phyloP scores from a whole-genome alignment of 2,797 vertebrate genomes.

The Gymnocypris eckloni region DNA sequence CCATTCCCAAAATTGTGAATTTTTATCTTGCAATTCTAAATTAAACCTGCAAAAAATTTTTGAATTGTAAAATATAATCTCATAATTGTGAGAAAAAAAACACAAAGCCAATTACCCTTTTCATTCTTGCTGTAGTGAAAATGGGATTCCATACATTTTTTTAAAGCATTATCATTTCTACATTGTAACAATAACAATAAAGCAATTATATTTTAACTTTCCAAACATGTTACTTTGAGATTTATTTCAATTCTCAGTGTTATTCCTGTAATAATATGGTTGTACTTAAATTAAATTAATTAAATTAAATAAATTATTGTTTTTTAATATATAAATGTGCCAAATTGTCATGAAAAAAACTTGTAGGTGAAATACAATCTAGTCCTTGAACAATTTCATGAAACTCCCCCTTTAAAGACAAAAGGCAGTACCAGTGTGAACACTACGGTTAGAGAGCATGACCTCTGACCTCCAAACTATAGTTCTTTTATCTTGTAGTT shows the following conservation, averaged over 20 bases:
- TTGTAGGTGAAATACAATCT: background rate
- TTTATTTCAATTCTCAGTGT: background rate
- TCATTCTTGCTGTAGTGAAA: too few species aligned
- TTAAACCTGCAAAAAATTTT: background rate
- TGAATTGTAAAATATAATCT: background rate
- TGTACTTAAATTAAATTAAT: background rate
- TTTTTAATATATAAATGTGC: background rate
- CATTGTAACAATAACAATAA: background rate
- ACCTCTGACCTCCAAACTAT: background rate
- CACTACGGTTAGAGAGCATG: background rate
- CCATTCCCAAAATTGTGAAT: too few species aligned
- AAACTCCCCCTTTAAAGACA: constrained; percentile 2
- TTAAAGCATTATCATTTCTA: background rate
- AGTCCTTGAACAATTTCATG: background rate
- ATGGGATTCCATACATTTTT: background rate
- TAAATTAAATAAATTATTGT: background rate
- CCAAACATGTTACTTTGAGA: background rate
- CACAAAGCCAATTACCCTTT: too few species aligned
- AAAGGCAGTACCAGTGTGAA: background rate
- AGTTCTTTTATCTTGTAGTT: background rate
- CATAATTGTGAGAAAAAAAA: too few species aligned
- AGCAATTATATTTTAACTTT: background rate
- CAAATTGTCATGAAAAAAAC: background rate
- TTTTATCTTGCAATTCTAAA: background rate
- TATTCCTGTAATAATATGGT: background rate